phyloP scores from a whole-genome alignment of 2,797 vertebrate genomes.

The Amblyopsis hoosieri region DNA sequence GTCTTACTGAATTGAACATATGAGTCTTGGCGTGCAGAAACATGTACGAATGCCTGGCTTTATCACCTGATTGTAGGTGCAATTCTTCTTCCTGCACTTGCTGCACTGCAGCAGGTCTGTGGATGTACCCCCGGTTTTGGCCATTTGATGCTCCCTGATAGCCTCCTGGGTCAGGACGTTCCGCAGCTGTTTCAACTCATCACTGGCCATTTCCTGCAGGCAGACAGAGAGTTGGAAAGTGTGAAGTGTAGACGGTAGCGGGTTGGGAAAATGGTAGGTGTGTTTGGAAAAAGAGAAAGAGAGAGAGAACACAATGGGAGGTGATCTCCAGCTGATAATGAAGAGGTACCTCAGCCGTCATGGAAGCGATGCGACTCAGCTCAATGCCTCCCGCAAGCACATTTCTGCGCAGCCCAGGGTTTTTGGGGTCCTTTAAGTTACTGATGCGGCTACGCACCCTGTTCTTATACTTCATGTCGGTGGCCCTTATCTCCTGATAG shows the following conservation, averaged over 20 bases:
- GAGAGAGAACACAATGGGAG: background rate
- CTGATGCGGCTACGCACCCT: conserved; percentile 95
- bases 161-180: conserved; percentile 94
- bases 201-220: conserved; percentile 95
- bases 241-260: background rate
- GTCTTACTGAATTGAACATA: background rate
- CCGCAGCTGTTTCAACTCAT: conserved; percentile 92
- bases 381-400: conserved; percentile 89
- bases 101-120: conserved; percentile 94
- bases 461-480: conserved; percentile 98
- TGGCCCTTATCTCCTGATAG: conserved; percentile 92
- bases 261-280: background rate
- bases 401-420: conserved; percentile 88
- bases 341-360: conserved; percentile 89
- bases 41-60: background rate
- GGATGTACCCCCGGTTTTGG: conserved; percentile 91
- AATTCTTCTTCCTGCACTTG: conserved; percentile 97
- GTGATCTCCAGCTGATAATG: background rate
- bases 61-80: conserved; percentile 97
- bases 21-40: background rate
- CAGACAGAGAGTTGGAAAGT: background rate
- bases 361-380: conserved; percentile 85
- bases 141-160: conserved; percentile 98
- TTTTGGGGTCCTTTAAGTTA: conserved; percentile 97
- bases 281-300: background rate